Percentiles rank a stretch among this genome's conserved stretches.
These are phyloP conservation scores for Blastobasis lacticolella DNA, from an alignment of 2,888 invertebrate genomes.

Conservation along the genomic window DNA sequence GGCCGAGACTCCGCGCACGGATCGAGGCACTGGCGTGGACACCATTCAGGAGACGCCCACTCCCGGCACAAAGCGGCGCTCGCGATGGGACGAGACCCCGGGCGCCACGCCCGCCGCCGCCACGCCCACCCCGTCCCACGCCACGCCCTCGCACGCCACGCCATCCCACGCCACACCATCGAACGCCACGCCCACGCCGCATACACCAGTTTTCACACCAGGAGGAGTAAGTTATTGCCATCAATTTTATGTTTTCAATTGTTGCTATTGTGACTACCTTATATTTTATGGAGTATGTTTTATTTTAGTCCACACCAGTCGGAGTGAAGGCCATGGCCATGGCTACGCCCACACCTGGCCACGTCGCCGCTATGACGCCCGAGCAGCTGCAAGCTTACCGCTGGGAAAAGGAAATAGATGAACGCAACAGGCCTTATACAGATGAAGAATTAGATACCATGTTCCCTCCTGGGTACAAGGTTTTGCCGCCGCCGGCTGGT, in stretches of 20 bases:
- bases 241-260: not conserved
- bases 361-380: conserved; percentile 98
- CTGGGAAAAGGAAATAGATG: conserved; percentile 99
- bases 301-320: conserved; percentile 81
- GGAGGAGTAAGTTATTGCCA: conserved; percentile 75
- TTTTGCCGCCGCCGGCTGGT: conserved; percentile 95
- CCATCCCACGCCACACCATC: conserved; percentile 84
- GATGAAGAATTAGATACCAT: conserved; percentile 98
- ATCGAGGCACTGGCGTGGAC: conserved; percentile 85
- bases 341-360: conserved; percentile 98
- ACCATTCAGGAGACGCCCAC: conserved; percentile 94
- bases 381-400: conserved; percentile 98
- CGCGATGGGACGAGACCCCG: conserved; percentile 99
- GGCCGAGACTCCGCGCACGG: conserved; percentile 99
- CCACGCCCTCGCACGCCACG: conserved; percentile 82
- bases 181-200: conserved; percentile 77
- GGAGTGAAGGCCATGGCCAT: conserved; percentile 98
- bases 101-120: conserved; percentile 82
- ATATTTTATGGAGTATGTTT: not conserved
- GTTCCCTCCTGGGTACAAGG: conserved; percentile 99
- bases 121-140: conserved; percentile 81
- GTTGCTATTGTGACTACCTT: not conserved
- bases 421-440: conserved; percentile 94
- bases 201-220: conserved; percentile 83
- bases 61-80: conserved; percentile 95